A percentile compares a stretch with the other conserved stretches of the same genome.
These are phyloP conservation scores for Hofmannophila pseudospretella DNA, from an alignment of 2,888 invertebrate species.

Conservation along the genomic window DNA sequence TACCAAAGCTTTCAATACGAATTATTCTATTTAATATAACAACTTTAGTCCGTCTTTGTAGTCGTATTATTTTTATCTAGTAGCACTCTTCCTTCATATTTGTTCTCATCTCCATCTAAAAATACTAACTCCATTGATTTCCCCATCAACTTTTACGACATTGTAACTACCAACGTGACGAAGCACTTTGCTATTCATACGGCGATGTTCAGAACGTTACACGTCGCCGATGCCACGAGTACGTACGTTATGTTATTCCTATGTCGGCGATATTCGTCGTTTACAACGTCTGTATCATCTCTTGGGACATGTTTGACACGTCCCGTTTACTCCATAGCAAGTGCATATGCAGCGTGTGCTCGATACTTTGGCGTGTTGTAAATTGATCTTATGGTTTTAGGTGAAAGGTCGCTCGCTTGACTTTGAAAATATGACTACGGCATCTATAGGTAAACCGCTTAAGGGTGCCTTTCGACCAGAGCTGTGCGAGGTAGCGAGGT, in stretches of 20 bases:
- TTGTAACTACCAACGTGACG: neutral
- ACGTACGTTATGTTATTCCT: neutral
- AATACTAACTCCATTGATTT: neutral
- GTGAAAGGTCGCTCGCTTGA: too few relatives aligned
- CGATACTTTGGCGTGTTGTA: neutral
- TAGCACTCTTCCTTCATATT: too few relatives aligned
- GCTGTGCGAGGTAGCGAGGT: too few relatives aligned
- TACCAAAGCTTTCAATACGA: too few relatives aligned
- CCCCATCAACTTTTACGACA: neutral
- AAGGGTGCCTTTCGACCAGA: too few relatives aligned
- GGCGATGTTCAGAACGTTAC: neutral
- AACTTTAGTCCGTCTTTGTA: too few relatives aligned
- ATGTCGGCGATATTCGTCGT: conserved; percentile 1
- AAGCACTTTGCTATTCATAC: neutral
- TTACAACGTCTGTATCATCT: conserved; percentile 12
- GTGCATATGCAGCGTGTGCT: conserved; percentile 1
- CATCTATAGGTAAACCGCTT: too few relatives aligned
- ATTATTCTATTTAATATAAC: too few relatives aligned
- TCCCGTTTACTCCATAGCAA: conserved; percentile 8
- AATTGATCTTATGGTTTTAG: too few relatives aligned
- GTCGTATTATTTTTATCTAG: too few relatives aligned
- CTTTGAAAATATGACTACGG: too few relatives aligned
- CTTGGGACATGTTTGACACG: conserved; percentile 17
- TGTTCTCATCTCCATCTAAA: neutral
- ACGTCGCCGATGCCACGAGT: too few relatives aligned